phyloP scores from a whole-genome alignment of 2,888 invertebrate species.

The Pantelozetes paolii region DNA sequence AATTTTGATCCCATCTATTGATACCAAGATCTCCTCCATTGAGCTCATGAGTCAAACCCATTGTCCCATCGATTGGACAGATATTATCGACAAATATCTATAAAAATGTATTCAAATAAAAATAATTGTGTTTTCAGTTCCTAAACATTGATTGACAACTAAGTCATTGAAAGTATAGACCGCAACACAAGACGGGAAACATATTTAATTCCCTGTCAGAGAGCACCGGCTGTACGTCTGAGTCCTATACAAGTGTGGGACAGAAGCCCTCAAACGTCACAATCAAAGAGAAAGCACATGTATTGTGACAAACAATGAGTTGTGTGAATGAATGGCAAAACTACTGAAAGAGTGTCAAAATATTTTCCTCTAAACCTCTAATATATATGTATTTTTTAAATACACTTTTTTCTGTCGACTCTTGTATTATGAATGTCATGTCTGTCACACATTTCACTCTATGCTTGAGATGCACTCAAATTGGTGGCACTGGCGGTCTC shows the following conservation, averaged over 20 bases:
- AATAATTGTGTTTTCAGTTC: too few relatives aligned
- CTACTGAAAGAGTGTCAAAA: slow-evolving; percentile 3
- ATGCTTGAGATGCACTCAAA: slow-evolving; percentile 4
- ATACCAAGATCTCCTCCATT: too few relatives aligned
- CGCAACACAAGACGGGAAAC: background rate
- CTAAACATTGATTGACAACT: too few relatives aligned
- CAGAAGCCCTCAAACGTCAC: slow-evolving; percentile 8
- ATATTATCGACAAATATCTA: too few relatives aligned
- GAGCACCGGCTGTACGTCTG: background rate
- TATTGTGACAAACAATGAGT: slow-evolving; percentile 11
- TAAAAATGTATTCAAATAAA: too few relatives aligned
- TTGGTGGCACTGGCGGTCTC: slow-evolving; percentile 4
- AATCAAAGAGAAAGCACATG: background rate
- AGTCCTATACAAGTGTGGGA: background rate
- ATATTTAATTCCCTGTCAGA: background rate
- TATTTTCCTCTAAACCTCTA: background rate
- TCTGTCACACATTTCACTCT: slow-evolving; percentile 1
- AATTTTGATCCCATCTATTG: too few relatives aligned
- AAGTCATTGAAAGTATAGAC: background rate
- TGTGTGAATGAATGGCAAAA: slow-evolving; percentile 3
- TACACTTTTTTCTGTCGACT: background rate
- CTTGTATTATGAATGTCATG: background rate
- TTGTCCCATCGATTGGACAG: too few relatives aligned
- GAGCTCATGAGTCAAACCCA: too few relatives aligned
- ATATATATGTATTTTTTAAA: slow-evolving; percentile 15